These are phyloP conservation scores for Spodoptera exigua DNA, from an alignment of 2,888 invertebrate genomes.

Conservation along the genomic window DNA sequence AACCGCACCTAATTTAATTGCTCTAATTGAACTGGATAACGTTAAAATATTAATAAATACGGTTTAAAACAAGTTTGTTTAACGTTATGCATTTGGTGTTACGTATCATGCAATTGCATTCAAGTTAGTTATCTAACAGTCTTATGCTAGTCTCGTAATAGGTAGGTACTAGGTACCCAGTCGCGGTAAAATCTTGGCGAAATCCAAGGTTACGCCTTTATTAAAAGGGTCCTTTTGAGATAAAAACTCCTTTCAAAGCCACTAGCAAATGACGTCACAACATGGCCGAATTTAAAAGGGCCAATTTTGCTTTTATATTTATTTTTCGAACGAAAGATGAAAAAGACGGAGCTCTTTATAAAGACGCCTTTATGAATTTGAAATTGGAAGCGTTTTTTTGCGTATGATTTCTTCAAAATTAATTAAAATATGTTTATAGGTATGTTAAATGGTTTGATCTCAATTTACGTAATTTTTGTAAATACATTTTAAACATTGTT, in stretches of 20 bases:
- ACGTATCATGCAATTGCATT: conserved; percentile 56
- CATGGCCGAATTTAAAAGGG: conserved; percentile 22
- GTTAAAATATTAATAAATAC: conserved; percentile 50
- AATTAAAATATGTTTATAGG: no score
- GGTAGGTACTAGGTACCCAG: no score
- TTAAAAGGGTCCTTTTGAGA: conserved; percentile 56
- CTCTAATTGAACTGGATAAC: conserved; percentile 33
- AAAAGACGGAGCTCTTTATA: background rate
- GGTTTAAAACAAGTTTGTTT: conserved; percentile 51
- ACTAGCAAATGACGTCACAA: conserved; percentile 37
- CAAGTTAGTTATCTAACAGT: conserved; percentile 57
- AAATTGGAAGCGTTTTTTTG: no score
- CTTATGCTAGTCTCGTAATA: conserved; percentile 38
- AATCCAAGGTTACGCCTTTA: conserved; percentile 54
- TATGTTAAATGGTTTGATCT: no score
- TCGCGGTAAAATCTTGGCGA: conserved; percentile 35
- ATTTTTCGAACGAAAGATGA: background rate
- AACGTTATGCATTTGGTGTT: conserved; percentile 51
- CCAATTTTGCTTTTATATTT: conserved; percentile 7
- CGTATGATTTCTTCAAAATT: no score
- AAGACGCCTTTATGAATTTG: no score
- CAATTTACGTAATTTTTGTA: no score
- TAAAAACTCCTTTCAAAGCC: conserved; percentile 38
- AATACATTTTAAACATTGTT: background rate
- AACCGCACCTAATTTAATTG: conserved; percentile 33